Conservation (phyloP, 1,140 invertebrate species). For the Hypsibius dujardini region DNA sequence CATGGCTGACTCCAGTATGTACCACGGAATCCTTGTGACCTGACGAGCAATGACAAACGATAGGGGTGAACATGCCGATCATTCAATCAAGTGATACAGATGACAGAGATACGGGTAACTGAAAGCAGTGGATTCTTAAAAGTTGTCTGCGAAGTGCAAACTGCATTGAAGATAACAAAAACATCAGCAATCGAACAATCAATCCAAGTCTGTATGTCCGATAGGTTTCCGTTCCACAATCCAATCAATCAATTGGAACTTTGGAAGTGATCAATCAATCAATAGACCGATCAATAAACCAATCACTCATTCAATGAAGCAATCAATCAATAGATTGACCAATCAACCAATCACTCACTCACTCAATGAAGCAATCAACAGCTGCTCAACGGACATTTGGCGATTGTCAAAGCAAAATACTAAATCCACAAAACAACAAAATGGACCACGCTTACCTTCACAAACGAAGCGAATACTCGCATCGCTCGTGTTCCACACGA, state of each 20-base stretch:
- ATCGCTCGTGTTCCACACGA: slow-evolving; percentile 52
- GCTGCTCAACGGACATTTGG: background rate
- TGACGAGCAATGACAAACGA: slow-evolving; percentile 22
- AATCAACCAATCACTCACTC: background rate
- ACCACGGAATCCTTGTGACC: slow-evolving; percentile 57
- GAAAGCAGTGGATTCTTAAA: too few relatives aligned
- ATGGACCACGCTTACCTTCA: slow-evolving; percentile 30
- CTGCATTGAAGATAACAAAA: background rate
- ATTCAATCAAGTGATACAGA: too few relatives aligned
- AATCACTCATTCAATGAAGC: background rate
- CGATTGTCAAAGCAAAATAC: background rate
- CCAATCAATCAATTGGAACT: too few relatives aligned
- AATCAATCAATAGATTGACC: slow-evolving; percentile 18
- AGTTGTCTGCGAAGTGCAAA: background rate
- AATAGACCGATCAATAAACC: too few relatives aligned
- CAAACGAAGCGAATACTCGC: slow-evolving; percentile 45
- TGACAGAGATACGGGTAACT: too few relatives aligned
- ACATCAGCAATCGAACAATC: background rate
- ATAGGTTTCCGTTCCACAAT: too few relatives aligned
- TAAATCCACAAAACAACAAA: background rate
- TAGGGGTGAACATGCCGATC: too few relatives aligned
- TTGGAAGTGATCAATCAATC: too few relatives aligned
- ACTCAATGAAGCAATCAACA: slow-evolving; percentile 19
- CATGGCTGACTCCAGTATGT: slow-evolving; percentile 55
- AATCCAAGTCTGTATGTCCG: slow-evolving; percentile 16